A percentile compares a stretch with the other conserved stretches of the same genome.
These are phyloP conservation scores for Nothocercus julius DNA, from an alignment of 2,113 vertebrate genomes.

Conservation along the genomic window DNA sequence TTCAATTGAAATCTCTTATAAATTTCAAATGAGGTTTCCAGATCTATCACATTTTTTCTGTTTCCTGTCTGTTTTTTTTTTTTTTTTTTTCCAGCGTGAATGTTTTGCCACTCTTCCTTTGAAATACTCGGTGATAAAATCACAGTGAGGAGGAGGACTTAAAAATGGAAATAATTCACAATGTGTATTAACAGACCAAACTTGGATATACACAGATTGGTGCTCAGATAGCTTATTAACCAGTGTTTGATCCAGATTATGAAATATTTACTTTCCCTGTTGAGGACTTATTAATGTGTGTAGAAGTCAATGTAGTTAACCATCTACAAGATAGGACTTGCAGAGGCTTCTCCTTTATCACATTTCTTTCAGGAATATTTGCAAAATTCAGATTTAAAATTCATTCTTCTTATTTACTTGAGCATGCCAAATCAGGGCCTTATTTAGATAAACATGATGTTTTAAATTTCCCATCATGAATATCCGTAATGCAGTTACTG, in stretches of 20 bases:
- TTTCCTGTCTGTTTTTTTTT: not conserved
- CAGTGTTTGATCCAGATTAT: not conserved
- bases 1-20: constrained; percentile 30
- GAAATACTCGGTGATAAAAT: not conserved
- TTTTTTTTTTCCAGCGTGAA: not conserved
- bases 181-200: not conserved
- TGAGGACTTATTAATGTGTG: not conserved
- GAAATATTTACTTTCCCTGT: constrained; percentile 25
- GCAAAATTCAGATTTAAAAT: not conserved
- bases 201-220: not conserved
- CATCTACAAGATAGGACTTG: not conserved
- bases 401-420: not conserved
- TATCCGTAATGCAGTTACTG: not conserved
- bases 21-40: not conserved
- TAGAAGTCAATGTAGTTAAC: not conserved
- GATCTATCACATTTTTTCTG: not conserved
- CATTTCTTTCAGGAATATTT: not conserved
- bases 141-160: not conserved
- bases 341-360: not conserved
- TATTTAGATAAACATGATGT: not conserved
- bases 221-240: constrained; percentile 18
- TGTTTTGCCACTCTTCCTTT: not conserved
- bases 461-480: not conserved
- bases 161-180: not conserved
- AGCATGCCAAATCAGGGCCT: not conserved